Evolutionary conservation across 1,140 invertebrate species (phyloP).

Genomic region (Procambarus clarkii): DNA sequence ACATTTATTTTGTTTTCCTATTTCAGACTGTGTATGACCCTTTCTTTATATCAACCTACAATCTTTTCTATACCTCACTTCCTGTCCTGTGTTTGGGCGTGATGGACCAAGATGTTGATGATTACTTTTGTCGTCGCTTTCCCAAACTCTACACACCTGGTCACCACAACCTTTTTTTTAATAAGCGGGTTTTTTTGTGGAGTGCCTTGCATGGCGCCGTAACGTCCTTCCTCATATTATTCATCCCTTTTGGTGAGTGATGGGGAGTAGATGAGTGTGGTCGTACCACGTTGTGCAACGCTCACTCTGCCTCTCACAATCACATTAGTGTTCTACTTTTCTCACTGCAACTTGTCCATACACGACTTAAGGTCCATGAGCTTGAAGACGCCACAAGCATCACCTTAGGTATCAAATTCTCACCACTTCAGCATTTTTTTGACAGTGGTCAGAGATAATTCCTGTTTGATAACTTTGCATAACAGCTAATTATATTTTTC

Average conservation of each 20-base stretch:
- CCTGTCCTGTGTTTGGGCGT: slow-evolving; percentile 81
- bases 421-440: neutral
- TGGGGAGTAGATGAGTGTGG: neutral
- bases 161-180: slow-evolving; percentile 94
- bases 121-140: slow-evolving; percentile 86
- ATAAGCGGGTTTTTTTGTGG: slow-evolving; percentile 95
- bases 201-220: slow-evolving; percentile 96
- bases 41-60: slow-evolving; percentile 82
- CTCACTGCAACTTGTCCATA: neutral
- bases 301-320: neutral
- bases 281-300: too few species aligned
- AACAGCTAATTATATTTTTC: too few species aligned
- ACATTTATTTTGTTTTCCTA: neutral
- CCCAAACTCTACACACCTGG: slow-evolving; percentile 97
- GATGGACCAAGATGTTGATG: slow-evolving; percentile 79
- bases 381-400: neutral
- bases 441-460: too few species aligned
- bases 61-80: slow-evolving; percentile 82
- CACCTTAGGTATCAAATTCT: neutral
- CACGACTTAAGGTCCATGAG: neutral
- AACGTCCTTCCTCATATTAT: slow-evolving; percentile 96
- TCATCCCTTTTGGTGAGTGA: slow-evolving; percentile 82
- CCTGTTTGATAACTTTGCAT: too few species aligned
- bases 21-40: slow-evolving; percentile 82
- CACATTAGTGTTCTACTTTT: neutral